phyloP scores from a whole-genome alignment of 1,140 invertebrate species.

The Drosophila pruinosa region DNA sequence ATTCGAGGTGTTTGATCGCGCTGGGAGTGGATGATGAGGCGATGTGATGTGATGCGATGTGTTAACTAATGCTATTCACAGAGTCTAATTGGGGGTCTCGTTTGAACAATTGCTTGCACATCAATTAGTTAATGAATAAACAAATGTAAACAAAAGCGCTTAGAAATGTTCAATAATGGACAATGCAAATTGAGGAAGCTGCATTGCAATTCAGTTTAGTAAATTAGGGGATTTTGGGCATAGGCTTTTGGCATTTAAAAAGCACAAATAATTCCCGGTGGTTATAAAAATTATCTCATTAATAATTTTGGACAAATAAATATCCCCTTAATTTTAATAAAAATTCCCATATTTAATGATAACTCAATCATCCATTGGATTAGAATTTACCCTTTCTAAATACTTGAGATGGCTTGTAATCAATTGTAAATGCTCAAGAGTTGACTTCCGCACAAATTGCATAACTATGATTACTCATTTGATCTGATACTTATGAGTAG shows the following conservation, averaged over 20 bases:
- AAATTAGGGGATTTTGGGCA: background rate
- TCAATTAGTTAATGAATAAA: constrained; percentile 33
- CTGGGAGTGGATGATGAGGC: background rate
- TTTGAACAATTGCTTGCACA: constrained; percentile 10
- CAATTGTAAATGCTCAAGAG: background rate
- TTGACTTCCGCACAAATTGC: constrained; percentile 28
- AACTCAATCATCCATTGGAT: background rate
- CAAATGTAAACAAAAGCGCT: constrained; percentile 22
- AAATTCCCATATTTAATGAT: background rate
- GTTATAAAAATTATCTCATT: background rate
- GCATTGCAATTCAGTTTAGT: background rate
- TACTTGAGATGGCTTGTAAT: background rate
- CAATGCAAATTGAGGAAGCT: constrained; percentile 22
- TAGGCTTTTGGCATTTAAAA: background rate
- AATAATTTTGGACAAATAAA: background rate
- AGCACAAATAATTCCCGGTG: background rate
- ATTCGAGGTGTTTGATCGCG: constrained; percentile 4
- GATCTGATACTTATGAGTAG: background rate
- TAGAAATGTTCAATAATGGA: constrained; percentile 9
- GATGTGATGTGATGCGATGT: no score
- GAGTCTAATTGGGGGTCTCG: constrained; percentile 35
- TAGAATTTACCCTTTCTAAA: constrained; percentile 25
- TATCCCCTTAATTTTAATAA: background rate
- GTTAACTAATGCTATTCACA: constrained; percentile 17
- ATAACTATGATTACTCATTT: constrained; percentile 30